A percentile compares a stretch with the other conserved stretches of the same genome.
These are phyloP conservation scores for Metopolophium dirhodum DNA, from an alignment of 1,140 invertebrate genomes.

Conservation along the genomic window DNA sequence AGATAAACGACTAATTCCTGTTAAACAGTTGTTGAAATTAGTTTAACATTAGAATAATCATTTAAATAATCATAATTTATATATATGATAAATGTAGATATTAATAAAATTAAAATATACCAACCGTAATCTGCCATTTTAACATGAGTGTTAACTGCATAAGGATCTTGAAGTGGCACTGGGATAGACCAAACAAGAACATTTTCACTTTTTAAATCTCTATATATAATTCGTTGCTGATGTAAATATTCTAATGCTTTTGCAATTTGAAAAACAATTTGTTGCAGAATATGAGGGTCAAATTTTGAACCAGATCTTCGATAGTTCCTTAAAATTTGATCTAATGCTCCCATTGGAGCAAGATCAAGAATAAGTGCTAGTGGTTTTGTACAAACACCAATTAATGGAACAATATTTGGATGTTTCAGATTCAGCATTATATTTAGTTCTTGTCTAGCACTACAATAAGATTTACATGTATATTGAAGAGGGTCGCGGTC, in stretches of 20 bases:
- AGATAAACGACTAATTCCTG: conserved; percentile 85
- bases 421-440: conserved; percentile 87
- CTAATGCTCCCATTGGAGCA: conserved; percentile 90
- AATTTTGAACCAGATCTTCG: conserved; percentile 81
- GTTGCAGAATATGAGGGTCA: conserved; percentile 78
- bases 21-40: conserved; percentile 51
- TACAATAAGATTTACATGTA: conserved; percentile 94
- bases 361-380: conserved; percentile 82
- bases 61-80: background rate
- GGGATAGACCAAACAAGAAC: conserved; percentile 96
- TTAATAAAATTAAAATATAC: conserved; percentile 59
- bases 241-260: conserved; percentile 96
- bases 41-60: background rate
- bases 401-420: conserved; percentile 88
- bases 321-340: conserved; percentile 82
- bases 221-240: conserved; percentile 91
- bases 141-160: conserved; percentile 77
- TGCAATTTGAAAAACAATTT: conserved; percentile 74
- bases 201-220: conserved; percentile 98
- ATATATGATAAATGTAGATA: background rate
- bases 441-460: conserved; percentile 90
- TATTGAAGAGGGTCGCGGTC: conserved; percentile 87
- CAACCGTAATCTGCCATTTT: conserved; percentile 95
- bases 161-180: conserved; percentile 68
- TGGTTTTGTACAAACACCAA: conserved; percentile 66